Base-by-base conservation (phyloP, 2,113 vertebrate genomes). In the Brachirus orientalis region DNA sequence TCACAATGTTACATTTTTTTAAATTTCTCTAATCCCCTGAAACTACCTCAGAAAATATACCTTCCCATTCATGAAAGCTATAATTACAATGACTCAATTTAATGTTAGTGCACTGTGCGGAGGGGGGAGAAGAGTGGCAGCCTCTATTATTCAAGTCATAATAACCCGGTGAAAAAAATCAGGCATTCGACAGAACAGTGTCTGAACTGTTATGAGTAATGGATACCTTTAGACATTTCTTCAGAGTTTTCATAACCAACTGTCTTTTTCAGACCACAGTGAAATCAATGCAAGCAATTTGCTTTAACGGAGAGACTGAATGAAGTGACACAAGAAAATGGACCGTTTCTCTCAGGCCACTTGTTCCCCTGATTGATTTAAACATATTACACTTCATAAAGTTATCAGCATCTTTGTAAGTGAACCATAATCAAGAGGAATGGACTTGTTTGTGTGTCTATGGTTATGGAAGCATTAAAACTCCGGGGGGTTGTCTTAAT, bases 11-110 rank as follows among this genome's bases (percentile, higher is more conserved):
- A n/a, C n/a, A n/a, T n/a, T n/a, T n/a, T 19, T 56, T 18, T 20
- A n/a, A 18, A 47, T 75, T 74, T 65, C 65, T 48, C 56, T 63
- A 69, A 89, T 77, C 78, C 73, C 67, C 81, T 90, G 62, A 90
- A 81, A 88, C 87, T 76, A 91, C 81, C 84, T 83, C 72, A 68
- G 74, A 88, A 85, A 91, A 89, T 79, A 72, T 85, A 90, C 79
- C 82, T 89, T 74, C 37, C 84, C 89, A 90, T 89, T 89, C 90
- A 91, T 91, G 83, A 91, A 90, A 88, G 68, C 87, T 85, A 75
- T 91, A 91, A 93, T 92, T 91, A 91, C 75, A 73, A 75, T 80
- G 79, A 84, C 75, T 89, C 72, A 62, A 79, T 91, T 85, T 86
- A 87, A 77, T 80, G 77, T 73, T 77, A 55, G 74, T 67, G 73